A percentile compares a stretch with the other conserved stretches of the same genome.
These are phyloP conservation scores for Phania funesta DNA, from an alignment of 2,888 invertebrate species.

Conservation along the genomic window DNA sequence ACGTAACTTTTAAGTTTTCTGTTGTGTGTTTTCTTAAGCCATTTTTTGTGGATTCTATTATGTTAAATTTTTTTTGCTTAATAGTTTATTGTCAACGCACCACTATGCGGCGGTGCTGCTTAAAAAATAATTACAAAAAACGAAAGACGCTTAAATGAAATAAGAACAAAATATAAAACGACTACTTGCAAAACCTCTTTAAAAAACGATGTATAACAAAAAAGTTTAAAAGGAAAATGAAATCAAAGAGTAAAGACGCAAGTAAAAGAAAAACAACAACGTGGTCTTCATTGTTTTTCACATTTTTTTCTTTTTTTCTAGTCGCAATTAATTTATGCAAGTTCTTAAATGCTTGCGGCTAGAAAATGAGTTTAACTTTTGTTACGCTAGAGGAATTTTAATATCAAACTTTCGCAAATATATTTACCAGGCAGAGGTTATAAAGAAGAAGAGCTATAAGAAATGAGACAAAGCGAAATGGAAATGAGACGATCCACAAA, in stretches of 20 bases:
- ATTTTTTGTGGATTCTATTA: constrained; percentile 4
- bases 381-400: constrained; percentile 69
- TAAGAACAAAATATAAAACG: constrained; percentile 5
- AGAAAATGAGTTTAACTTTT: constrained; percentile 68
- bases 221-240: constrained; percentile 8
- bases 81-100: constrained; percentile 64
- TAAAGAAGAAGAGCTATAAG: not conserved
- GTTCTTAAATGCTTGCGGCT: constrained; percentile 62
- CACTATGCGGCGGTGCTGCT: constrained; percentile 36
- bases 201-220: constrained; percentile 22
- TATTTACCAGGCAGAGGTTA: constrained; percentile 63
- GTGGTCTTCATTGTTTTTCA: constrained; percentile 11
- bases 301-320: constrained; percentile 32
- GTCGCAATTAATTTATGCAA: constrained; percentile 69
- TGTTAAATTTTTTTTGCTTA: constrained; percentile 22
- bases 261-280: constrained; percentile 43
- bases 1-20: constrained; percentile 32
- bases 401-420: constrained; percentile 66
- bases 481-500: constrained; percentile 2
- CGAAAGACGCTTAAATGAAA: constrained; percentile 27
- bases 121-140: constrained; percentile 15
- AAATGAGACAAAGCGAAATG: constrained; percentile 1
- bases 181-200: not conserved
- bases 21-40: constrained; percentile 21
- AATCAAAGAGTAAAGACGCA: constrained; percentile 45